Percentiles rank a stretch among this genome's conserved stretches.
These are phyloP conservation scores for Rissa tridactyla DNA, from an alignment of 2,113 vertebrate species.

Conservation along the genomic window DNA sequence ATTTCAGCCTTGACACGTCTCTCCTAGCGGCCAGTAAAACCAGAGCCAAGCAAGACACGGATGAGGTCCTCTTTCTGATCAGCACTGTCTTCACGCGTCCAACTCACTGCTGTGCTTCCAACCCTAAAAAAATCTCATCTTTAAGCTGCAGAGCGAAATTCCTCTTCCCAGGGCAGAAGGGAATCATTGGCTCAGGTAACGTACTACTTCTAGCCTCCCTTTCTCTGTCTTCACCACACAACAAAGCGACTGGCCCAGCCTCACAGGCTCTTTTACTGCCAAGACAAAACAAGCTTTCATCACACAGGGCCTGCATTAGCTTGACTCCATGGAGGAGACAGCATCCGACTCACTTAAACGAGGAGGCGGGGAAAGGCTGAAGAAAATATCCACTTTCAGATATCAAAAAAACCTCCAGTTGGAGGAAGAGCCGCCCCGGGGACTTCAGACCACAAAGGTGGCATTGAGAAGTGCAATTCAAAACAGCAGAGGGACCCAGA, in stretches of 20 bases:
- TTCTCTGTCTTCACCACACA: not conserved
- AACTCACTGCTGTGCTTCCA: fast-evolving
- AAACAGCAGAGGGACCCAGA: not conserved
- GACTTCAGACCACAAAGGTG: not conserved
- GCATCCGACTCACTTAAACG: fast-evolving
- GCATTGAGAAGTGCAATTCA: fast-evolving
- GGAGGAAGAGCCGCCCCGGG: not conserved
- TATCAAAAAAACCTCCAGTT: not conserved
- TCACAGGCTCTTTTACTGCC: not conserved
- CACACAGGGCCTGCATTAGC: fast-evolving
- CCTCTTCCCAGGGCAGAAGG: not conserved
- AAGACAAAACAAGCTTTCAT: not conserved
- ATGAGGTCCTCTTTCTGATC: not conserved
- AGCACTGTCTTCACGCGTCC: fast-evolving
- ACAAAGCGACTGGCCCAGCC: not conserved
- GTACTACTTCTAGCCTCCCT: not conserved
- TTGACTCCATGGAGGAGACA: not conserved
- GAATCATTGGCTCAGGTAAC: not conserved
- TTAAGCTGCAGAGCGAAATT: not conserved
- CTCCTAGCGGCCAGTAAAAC: not conserved
- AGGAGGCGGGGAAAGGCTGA: not conserved
- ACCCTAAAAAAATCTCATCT: not conserved
- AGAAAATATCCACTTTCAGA: not conserved
- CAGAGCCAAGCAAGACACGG: not conserved
- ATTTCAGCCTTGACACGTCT: fast-evolving